Conservation (phyloP, 2,888 invertebrate genomes). For the Acleris sparsana region DNA sequence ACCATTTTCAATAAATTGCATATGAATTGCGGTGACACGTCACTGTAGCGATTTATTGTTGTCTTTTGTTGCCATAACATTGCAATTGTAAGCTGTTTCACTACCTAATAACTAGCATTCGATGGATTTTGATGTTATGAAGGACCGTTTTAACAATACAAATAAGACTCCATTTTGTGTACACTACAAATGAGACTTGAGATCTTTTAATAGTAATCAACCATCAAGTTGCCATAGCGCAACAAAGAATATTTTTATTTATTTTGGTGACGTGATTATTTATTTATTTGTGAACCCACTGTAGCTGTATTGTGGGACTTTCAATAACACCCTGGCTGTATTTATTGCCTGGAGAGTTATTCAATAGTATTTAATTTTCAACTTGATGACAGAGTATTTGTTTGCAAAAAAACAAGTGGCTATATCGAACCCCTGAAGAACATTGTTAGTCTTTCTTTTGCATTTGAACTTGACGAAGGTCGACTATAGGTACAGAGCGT, state of each 20-base stretch:
- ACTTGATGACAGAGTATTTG: constrained; percentile 14
- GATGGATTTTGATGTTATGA: too few relatives aligned
- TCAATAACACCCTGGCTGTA: constrained; percentile 19
- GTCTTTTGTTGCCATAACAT: constrained; percentile 64
- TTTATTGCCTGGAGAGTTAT: constrained; percentile 11
- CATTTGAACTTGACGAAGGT: too few relatives aligned
- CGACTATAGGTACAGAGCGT: too few relatives aligned
- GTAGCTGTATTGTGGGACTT: constrained; percentile 51
- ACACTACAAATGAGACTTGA: too few relatives aligned
- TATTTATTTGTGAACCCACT: constrained; percentile 57
- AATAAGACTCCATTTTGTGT: too few relatives aligned
- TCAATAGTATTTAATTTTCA: constrained; percentile 33
- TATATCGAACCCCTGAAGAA: too few relatives aligned
- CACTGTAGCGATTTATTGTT: constrained; percentile 75
- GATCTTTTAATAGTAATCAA: too few relatives aligned
- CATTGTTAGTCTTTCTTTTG: too few relatives aligned
- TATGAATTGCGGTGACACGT: constrained; percentile 75
- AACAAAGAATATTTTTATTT: constrained; percentile 57
- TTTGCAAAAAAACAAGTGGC: background rate
- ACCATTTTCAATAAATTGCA: constrained; percentile 71
- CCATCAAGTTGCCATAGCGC: constrained; percentile 52
- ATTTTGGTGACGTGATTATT: constrained; percentile 63
- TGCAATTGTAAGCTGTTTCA: constrained; percentile 50
- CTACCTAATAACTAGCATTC: too few relatives aligned
- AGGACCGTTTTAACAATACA: too few relatives aligned